Evolutionary conservation across 2,888 invertebrate species (phyloP).

Genomic region (Sericinus montela): DNA sequence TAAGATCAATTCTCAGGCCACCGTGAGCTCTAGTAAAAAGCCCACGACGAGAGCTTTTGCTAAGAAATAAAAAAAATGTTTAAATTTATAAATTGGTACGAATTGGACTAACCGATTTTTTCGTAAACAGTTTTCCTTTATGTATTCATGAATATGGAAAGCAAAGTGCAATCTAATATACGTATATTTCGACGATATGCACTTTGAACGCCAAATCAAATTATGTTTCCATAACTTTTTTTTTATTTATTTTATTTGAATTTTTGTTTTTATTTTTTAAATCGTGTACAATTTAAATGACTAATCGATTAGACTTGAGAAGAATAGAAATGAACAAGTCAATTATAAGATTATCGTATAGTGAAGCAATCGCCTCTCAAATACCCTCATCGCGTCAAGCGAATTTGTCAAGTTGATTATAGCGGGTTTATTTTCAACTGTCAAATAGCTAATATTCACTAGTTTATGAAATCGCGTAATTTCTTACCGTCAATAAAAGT

Average conservation of each 20-base stretch:
- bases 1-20: conserved; percentile 32
- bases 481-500: not conserved
- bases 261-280: too few species aligned
- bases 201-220: not conserved
- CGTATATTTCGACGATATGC: not conserved
- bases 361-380: not conserved
- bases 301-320: too few species aligned
- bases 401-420: not conserved
- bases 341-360: conserved; percentile 2
- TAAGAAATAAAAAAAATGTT: conserved; percentile 52
- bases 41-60: conserved; percentile 43
- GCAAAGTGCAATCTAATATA: too few species aligned
- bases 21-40: conserved; percentile 42
- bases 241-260: too few species aligned
- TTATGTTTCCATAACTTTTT: not conserved
- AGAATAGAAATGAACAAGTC: not conserved
- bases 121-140: not conserved
- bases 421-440: not conserved
- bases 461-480: not conserved
- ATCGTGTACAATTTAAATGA: too few species aligned
- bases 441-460: too few species aligned
- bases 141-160: not conserved
- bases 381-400: not conserved
- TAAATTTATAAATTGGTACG: conserved; percentile 25
- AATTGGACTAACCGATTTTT: not conserved